Evolutionary conservation across 1,140 invertebrate species (phyloP).

Genomic region (Drosophila serrata): DNA sequence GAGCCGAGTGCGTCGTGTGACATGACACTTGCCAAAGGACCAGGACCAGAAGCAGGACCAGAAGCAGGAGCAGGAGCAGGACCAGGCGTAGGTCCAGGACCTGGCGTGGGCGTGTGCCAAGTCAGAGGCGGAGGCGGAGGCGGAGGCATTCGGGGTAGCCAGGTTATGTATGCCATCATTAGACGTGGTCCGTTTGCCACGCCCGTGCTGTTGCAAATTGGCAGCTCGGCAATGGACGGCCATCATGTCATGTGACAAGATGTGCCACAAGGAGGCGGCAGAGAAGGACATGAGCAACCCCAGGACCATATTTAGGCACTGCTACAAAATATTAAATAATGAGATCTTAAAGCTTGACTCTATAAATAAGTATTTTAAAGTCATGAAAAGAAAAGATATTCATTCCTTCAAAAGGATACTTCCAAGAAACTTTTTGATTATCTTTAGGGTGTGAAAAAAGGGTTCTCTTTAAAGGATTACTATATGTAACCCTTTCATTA

Average conservation of each 20-base stretch:
- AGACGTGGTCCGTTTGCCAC: constrained; percentile 81
- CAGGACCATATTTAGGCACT: constrained; percentile 18
- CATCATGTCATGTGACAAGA: constrained; percentile 76
- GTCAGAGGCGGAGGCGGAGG: constrained; percentile 19
- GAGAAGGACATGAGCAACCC: not conserved
- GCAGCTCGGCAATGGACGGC: constrained; percentile 71
- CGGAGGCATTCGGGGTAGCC: constrained; percentile 33
- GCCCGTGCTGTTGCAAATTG: constrained; percentile 79
- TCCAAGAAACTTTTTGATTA: too few species aligned
- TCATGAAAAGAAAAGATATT: too few species aligned
- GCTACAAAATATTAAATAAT: not conserved
- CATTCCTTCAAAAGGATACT: too few species aligned
- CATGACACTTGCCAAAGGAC: constrained; percentile 77
- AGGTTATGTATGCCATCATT: constrained; percentile 82
- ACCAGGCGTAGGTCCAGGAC: constrained; percentile 16
- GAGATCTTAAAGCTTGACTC: too few species aligned
- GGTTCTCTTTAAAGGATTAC: too few species aligned
- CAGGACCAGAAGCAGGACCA: constrained; percentile 28
- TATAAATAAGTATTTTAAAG: not conserved
- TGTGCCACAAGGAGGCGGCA: constrained; percentile 19
- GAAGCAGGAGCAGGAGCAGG: constrained; percentile 18
- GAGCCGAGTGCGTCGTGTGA: constrained; percentile 77
- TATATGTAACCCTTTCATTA: not conserved
- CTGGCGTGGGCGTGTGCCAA: constrained; percentile 36
- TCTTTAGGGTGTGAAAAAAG: not conserved